Evolutionary conservation across 1,140 invertebrate species (phyloP).

Genomic region (Samia ricini): DNA sequence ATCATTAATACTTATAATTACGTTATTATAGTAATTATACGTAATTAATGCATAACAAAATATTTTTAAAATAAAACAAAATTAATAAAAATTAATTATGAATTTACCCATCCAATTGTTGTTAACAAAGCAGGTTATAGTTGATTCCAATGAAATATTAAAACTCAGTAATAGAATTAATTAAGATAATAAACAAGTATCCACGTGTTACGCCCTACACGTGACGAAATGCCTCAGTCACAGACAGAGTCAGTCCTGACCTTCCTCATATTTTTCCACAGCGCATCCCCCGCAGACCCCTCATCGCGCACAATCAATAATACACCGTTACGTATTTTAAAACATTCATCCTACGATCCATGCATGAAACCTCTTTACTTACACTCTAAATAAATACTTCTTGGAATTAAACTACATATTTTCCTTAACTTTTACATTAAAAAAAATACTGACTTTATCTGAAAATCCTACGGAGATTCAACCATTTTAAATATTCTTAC

Average conservation of each 20-base stretch:
- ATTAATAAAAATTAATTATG: too few relatives aligned
- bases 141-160: neutral
- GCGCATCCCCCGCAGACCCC: slow-evolving; percentile 31
- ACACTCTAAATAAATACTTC: neutral
- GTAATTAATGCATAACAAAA: too few relatives aligned
- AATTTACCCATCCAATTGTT: neutral
- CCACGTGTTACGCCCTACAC: slow-evolving; percentile 8
- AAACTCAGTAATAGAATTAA: neutral
- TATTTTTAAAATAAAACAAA: too few relatives aligned
- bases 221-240: neutral
- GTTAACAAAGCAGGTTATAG: neutral
- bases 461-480: too few relatives aligned
- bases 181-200: neutral
- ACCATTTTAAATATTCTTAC: too few relatives aligned
- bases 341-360: neutral
- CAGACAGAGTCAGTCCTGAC: slow-evolving; percentile 39
- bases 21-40: too few relatives aligned
- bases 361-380: neutral
- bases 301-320: slow-evolving; percentile 57
- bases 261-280: slow-evolving; percentile 34
- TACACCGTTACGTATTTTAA: slow-evolving; percentile 24
- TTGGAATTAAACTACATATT: slow-evolving; percentile 34
- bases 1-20: too few relatives aligned
- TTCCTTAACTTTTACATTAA: neutral
- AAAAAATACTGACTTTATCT: too few relatives aligned